These are phyloP conservation scores for Hydrotaea cyrtoneurina DNA, from an alignment of 2,888 invertebrate genomes.

Conservation along the genomic window DNA sequence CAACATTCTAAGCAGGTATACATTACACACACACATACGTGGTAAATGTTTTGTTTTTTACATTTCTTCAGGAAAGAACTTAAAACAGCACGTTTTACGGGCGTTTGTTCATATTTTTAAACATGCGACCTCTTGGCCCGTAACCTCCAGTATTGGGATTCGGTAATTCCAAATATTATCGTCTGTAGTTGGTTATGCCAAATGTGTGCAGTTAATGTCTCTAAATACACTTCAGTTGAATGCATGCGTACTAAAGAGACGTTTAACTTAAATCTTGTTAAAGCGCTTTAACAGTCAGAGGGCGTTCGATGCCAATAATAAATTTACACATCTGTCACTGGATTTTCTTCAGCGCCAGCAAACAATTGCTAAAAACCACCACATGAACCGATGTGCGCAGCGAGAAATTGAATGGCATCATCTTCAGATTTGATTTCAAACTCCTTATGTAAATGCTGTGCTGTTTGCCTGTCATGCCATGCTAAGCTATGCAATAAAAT, in stretches of 20 bases:
- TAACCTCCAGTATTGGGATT: not conserved
- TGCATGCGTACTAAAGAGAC: not conserved
- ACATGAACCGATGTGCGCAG: not conserved
- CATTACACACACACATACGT: no score
- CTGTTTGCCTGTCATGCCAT: not conserved
- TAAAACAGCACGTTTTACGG: not conserved
- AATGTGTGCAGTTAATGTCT: not conserved
- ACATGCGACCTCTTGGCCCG: not conserved
- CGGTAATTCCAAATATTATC: not conserved
- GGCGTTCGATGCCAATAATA: slow-evolving; percentile 17
- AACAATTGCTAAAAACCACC: not conserved
- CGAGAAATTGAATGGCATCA: slow-evolving; percentile 14
- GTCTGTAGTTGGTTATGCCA: not conserved
- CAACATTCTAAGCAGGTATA: no score
- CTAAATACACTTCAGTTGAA: not conserved
- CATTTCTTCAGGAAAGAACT: not conserved
- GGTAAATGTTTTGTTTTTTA: no score
- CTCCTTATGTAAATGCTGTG: slow-evolving; percentile 6
- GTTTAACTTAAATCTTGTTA: not conserved
- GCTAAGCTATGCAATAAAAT: not conserved
- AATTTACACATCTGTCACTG: slow-evolving; percentile 1
- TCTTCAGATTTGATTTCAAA: slow-evolving; percentile 8
- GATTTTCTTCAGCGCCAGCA: not conserved
- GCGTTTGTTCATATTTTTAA: not conserved
- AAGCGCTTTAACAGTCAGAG: slow-evolving; percentile 4